Conservation (phyloP, 2,888 invertebrate genomes). For the Pollenia griseotomentosa region DNA sequence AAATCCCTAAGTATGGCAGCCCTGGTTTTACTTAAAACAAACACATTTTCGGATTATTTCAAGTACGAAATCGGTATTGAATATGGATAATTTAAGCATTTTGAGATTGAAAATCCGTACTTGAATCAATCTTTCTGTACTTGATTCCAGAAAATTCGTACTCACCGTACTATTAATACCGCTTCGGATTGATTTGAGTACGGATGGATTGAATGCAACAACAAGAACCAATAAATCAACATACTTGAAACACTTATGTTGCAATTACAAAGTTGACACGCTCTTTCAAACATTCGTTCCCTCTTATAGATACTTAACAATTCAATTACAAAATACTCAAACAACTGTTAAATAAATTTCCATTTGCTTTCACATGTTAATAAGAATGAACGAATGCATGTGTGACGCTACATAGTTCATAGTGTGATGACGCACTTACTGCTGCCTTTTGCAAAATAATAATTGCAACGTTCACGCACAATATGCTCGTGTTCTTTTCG, state of each 20-base stretch:
- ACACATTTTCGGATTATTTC: too few species aligned
- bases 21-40: too few species aligned
- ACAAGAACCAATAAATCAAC: background rate
- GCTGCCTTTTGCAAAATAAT: slow-evolving; percentile 31
- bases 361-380: slow-evolving; percentile 18
- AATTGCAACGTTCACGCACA: slow-evolving; percentile 27
- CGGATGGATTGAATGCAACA: too few species aligned
- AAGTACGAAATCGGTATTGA: too few species aligned
- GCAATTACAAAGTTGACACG: background rate
- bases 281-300: background rate
- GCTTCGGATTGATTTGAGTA: too few species aligned
- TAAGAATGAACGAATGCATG: slow-evolving; percentile 3
- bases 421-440: slow-evolving; percentile 55
- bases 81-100: too few species aligned
- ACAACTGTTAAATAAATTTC: slow-evolving; percentile 58
- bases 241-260: background rate
- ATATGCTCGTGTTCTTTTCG: background rate
- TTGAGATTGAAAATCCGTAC: too few species aligned
- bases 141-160: too few species aligned
- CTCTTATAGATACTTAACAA: slow-evolving; percentile 64
- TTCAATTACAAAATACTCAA: slow-evolving; percentile 74
- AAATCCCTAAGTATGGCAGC: too few species aligned
- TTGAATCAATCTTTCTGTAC: too few species aligned
- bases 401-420: slow-evolving; percentile 26
- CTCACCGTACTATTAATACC: too few species aligned